Evolutionary conservation across 2,888 invertebrate species (phyloP).

Genomic region (Aporophyla lueneburgensis): DNA sequence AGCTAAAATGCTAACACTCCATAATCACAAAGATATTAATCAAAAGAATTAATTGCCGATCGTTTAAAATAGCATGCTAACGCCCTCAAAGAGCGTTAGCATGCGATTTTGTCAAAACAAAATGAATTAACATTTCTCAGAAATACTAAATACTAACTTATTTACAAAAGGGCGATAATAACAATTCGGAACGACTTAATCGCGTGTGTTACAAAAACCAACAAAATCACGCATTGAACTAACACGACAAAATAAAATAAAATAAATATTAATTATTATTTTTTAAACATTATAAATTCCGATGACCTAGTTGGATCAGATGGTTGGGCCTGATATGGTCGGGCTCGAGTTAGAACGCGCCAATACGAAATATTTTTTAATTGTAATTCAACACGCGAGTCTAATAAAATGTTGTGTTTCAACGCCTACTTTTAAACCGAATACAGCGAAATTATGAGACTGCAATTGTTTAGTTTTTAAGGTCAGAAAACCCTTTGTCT

Average conservation of each 20-base stretch:
- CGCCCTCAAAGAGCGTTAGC: slow-evolving; percentile 16
- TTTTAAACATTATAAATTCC: slow-evolving; percentile 54
- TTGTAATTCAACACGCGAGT: slow-evolving; percentile 54
- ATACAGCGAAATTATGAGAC: not conserved
- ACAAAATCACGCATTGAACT: slow-evolving; percentile 46
- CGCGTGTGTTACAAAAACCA: slow-evolving; percentile 53
- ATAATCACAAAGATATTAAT: slow-evolving; percentile 11
- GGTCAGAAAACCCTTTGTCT: slow-evolving; percentile 2
- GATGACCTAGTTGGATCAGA: slow-evolving; percentile 42
- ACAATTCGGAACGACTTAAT: slow-evolving; percentile 31
- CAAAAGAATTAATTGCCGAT: slow-evolving; percentile 4
- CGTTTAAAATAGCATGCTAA: slow-evolving; percentile 35
- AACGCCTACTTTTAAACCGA: slow-evolving; percentile 40
- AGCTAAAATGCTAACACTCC: not conserved
- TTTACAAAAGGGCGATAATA: slow-evolving; percentile 36
- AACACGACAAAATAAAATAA: slow-evolving; percentile 46
- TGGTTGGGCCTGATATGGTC: slow-evolving; percentile 37
- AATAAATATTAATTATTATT: slow-evolving; percentile 16
- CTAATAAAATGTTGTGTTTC: slow-evolving; percentile 44
- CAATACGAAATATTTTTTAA: slow-evolving; percentile 50
- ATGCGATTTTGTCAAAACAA: not conserved
- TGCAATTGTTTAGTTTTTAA: slow-evolving; percentile 13
- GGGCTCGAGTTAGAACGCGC: slow-evolving; percentile 32
- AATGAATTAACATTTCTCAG: slow-evolving; percentile 17
- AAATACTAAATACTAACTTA: slow-evolving; percentile 26